Base-by-base conservation (phyloP, 1,140 invertebrate species). In the Parasteatoda tepidariorum region DNA sequence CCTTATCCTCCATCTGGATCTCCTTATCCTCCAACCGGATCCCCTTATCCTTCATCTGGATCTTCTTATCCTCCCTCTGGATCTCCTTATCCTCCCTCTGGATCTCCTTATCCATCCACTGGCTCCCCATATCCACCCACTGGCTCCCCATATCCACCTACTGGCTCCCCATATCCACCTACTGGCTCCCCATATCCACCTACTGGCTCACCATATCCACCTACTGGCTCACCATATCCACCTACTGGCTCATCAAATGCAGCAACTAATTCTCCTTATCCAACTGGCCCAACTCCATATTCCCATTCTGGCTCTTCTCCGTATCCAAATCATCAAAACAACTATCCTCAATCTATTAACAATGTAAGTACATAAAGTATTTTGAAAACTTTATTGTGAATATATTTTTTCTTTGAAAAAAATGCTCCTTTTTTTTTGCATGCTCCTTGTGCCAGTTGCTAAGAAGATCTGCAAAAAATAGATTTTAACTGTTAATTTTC, bases 191-290 rank as follows among this genome's bases (percentile, higher is more conserved):
- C 57, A 22, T 76, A 76, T 66, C 74, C 74, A 11, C 0, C 18
- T 4, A 15, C 33, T 48, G 33, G 59, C 0, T 48, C 73, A 0
- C 34, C 61, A 24, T 76, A 64, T 64, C 73, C 68, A 26, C 1
- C 38, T 5, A 11, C 22, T 71, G 68, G 67, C 28, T 70, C 41
- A 11, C 68, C 54, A 28, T 74, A 74, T 26, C 71, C 71, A n/a
- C 13, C 7, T 34, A 24, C 22, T 26, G 55, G 54, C 3, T 61
- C 71, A 0, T 75, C 71, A 26, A n/a, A n/a, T n/a, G n/a, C n/a
- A n/a, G n/a, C n/a, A n/a, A n/a, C n/a, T n/a, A n/a, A n/a, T n/a
- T 34, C 57, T 41, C 38, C 9, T 59, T 22, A 18, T 59, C 9
- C 57, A 24, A 22, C 57, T 59, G 57, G 57, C 2, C 24, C 57